A percentile compares a stretch with the other conserved stretches of the same genome.
These are phyloP conservation scores for Rhagologus leucostigma DNA, from an alignment of 2,113 vertebrate genomes.

Conservation along the genomic window DNA sequence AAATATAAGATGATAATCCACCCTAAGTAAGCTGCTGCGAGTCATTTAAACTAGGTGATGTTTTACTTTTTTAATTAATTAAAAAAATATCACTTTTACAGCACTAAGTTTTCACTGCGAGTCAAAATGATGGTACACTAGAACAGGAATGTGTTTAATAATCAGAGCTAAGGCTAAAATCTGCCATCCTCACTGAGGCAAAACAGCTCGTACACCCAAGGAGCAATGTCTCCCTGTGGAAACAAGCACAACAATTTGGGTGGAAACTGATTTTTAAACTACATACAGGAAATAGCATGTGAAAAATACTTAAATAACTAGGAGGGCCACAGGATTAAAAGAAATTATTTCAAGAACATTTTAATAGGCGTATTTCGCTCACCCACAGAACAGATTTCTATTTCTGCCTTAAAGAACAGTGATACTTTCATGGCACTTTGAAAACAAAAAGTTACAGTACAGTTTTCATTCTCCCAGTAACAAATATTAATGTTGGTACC, in stretches of 20 bases:
- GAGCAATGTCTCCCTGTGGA: neutral
- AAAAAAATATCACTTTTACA: neutral
- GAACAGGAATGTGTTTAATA: neutral
- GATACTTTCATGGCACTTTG: neutral
- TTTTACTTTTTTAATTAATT: conserved; percentile 41
- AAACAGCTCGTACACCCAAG: neutral
- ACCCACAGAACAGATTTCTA: neutral
- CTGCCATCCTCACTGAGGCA: neutral
- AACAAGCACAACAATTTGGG: neutral
- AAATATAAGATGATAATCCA: conserved; percentile 17
- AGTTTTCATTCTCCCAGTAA: neutral
- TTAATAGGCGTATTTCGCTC: neutral
- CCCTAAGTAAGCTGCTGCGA: neutral
- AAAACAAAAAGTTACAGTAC: neutral
- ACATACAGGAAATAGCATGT: neutral
- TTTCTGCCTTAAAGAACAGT: neutral
- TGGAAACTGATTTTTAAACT: neutral
- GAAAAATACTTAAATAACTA: neutral
- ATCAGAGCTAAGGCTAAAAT: neutral
- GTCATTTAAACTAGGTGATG: conserved; percentile 13
- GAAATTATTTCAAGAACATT: neutral
- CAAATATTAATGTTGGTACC: neutral
- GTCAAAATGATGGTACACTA: neutral
- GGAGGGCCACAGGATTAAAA: neutral
- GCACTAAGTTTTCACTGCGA: neutral